Conservation (phyloP, 2,888 invertebrate species). For the Drosophila algonquin region DNA sequence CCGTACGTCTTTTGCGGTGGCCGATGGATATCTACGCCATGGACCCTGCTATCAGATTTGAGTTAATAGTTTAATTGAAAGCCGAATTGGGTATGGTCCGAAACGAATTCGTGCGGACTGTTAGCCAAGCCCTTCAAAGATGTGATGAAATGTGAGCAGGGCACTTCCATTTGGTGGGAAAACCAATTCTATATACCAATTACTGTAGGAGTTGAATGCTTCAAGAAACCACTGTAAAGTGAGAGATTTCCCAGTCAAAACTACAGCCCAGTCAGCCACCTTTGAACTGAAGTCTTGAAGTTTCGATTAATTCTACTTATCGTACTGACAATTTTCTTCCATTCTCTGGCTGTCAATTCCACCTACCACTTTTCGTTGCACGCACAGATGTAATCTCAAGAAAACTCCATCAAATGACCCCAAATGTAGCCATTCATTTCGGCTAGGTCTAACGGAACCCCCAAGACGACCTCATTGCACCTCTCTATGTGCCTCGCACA, state of each 20-base stretch:
- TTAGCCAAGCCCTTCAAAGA: constrained; percentile 27
- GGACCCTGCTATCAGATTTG: constrained; percentile 53
- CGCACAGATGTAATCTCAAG: constrained; percentile 1
- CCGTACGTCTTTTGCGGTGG: constrained; percentile 1
- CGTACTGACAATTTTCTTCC: background rate
- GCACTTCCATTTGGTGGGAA: background rate
- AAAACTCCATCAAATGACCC: constrained; percentile 18
- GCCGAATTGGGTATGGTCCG: constrained; percentile 33
- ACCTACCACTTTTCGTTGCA: constrained; percentile 5
- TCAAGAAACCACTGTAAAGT: too few relatives aligned
- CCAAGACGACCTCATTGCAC: constrained; percentile 38
- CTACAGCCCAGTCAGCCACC: background rate
- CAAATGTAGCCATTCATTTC: constrained; percentile 10
- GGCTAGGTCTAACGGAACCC: constrained; percentile 30
- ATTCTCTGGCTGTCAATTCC: background rate
- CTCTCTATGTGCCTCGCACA: constrained; percentile 43
- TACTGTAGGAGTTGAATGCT: background rate
- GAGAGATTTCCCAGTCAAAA: background rate
- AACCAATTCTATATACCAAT: background rate
- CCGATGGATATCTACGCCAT: constrained; percentile 36
- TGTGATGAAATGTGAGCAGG: constrained; percentile 29
- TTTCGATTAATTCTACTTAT: constrained; percentile 3
- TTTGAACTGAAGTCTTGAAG: background rate
- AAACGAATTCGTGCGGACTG: constrained; percentile 16
- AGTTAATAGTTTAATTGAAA: constrained; percentile 76